A percentile compares a stretch with the other conserved stretches of the same genome.
Evolutionary conservation across 2,888 invertebrate genomes (phyloP).

Genomic region (Eulithis prunata): DNA sequence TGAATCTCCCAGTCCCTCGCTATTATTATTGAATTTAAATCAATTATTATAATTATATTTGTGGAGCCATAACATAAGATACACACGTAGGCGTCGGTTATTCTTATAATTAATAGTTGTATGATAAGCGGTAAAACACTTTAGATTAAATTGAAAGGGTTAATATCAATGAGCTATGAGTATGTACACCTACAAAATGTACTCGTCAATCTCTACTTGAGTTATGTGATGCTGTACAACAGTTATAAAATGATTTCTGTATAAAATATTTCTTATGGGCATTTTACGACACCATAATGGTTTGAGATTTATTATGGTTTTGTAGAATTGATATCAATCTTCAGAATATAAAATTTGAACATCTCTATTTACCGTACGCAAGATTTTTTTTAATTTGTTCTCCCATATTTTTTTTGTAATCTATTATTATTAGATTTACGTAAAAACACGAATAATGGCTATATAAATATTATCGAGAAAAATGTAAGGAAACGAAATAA

Average conservation of each 20-base stretch:
- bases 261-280: constrained; percentile 5
- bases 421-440: neutral
- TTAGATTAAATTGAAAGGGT: constrained; percentile 75
- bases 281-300: constrained; percentile 21
- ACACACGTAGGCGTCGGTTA: constrained; percentile 68
- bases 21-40: constrained; percentile 79
- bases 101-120: constrained; percentile 73
- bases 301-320: constrained; percentile 21
- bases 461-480: too few species aligned
- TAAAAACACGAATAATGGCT: too few species aligned
- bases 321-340: constrained; percentile 19
- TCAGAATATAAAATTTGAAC: constrained; percentile 1
- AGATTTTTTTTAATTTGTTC: neutral
- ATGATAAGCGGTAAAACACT: constrained; percentile 78
- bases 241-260: constrained; percentile 20
- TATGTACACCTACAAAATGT: constrained; percentile 48
- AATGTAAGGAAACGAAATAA: neutral
- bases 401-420: neutral
- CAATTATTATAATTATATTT: constrained; percentile 80
- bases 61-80: constrained; percentile 50
- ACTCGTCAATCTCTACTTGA: constrained; percentile 32
- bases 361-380: neutral
- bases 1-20: constrained; percentile 60
- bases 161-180: constrained; percentile 56
- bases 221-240: constrained; percentile 12